Evolutionary conservation across 2,888 invertebrate species (phyloP).

Genomic region (Steinernema carpocapsae): DNA sequence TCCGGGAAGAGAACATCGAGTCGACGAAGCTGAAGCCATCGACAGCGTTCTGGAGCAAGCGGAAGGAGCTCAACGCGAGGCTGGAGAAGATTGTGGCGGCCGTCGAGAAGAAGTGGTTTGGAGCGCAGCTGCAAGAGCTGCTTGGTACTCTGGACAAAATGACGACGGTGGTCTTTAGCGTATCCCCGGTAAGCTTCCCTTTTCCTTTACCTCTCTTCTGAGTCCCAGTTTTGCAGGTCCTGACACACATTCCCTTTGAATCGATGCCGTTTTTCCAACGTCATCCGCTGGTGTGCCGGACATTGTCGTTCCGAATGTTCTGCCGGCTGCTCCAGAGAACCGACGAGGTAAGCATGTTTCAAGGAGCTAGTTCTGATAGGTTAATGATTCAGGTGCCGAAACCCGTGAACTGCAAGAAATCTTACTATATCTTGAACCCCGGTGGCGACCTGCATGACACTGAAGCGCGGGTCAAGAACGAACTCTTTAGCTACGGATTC

Average conservation of each 20-base stretch:
- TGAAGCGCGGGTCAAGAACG: constrained; percentile 51
- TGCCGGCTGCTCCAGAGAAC: constrained; percentile 42
- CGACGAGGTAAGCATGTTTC: constrained; percentile 35
- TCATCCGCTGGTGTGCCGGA: constrained; percentile 53
- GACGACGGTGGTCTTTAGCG: too few relatives aligned
- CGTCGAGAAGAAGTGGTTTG: neutral
- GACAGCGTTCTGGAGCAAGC: too few relatives aligned
- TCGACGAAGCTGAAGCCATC: too few relatives aligned
- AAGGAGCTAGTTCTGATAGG: too few relatives aligned
- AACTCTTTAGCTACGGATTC: constrained; percentile 54
- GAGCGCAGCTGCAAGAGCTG: neutral
- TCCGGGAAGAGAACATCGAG: too few relatives aligned
- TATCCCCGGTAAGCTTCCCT: too few relatives aligned
- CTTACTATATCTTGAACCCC: constrained; percentile 63
- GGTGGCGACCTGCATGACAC: constrained; percentile 60
- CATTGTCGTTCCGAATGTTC: constrained; percentile 54
- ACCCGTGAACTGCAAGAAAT: constrained; percentile 52
- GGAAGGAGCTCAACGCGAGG: neutral
- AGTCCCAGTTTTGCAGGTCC: constrained; percentile 35
- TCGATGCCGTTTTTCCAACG: constrained; percentile 53
- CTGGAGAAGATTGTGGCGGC: neutral
- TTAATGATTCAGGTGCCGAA: constrained; percentile 53
- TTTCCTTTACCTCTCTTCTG: too few relatives aligned
- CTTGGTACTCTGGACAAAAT: too few relatives aligned
- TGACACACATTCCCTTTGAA: constrained; percentile 56